These are phyloP conservation scores for Heliconius ethilla DNA, from an alignment of 2,888 invertebrate species.

Conservation along the genomic window DNA sequence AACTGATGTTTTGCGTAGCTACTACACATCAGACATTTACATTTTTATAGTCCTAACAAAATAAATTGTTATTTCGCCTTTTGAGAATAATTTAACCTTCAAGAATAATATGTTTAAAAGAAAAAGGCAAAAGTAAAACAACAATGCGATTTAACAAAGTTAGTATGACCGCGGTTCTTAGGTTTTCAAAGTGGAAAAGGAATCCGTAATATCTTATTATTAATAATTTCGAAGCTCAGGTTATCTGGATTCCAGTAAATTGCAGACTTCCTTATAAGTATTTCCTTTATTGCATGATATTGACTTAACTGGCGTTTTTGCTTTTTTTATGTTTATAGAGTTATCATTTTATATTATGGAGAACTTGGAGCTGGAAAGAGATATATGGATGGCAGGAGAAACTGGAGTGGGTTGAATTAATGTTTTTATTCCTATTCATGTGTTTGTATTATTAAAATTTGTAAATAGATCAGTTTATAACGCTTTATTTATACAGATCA, in stretches of 20 bases:
- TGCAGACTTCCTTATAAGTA: background rate
- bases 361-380: no score
- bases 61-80: background rate
- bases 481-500: no score
- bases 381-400: no score
- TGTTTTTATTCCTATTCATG: no score
- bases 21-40: no score
- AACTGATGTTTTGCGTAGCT: no score
- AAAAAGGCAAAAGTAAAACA: background rate
- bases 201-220: constrained; percentile 17
- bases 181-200: constrained; percentile 13
- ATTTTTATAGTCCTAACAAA: background rate
- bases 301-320: background rate
- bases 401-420: no score
- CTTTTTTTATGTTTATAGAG: background rate
- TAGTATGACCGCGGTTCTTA: background rate
- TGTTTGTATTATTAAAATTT: no score
- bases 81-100: background rate
- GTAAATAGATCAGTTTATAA: no score
- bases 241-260: constrained; percentile 22
- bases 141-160: background rate
- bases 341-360: background rate
- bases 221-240: constrained; percentile 6
- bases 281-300: constrained; percentile 3
- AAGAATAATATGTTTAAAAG: background rate